Conservation (phyloP, 2,888 invertebrate genomes). For the Drosophila pseudotalamancana region DNA sequence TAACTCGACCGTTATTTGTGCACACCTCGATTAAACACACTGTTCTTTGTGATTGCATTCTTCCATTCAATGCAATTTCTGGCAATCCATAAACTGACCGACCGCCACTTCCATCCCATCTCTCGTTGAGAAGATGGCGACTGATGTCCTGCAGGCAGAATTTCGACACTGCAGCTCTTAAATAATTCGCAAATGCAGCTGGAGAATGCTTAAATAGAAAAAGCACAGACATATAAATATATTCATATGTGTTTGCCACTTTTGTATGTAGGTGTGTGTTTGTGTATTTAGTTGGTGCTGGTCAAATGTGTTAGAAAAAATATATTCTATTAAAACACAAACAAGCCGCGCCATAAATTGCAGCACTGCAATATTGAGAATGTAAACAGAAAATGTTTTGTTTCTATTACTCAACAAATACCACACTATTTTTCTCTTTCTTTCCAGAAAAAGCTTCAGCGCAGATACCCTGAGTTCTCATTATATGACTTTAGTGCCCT, state of each 20-base stretch:
- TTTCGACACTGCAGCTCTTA: constrained; percentile 63
- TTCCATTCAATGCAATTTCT: constrained; percentile 59
- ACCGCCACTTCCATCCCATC: constrained; percentile 1
- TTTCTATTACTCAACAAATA: constrained; percentile 26
- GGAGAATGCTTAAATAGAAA: constrained; percentile 13
- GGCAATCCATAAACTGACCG: constrained; percentile 20
- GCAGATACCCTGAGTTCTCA: constrained; percentile 4
- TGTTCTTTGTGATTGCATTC: constrained; percentile 64
- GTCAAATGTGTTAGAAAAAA: constrained; percentile 45
- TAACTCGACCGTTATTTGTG: too few relatives aligned
- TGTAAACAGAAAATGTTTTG: constrained; percentile 77
- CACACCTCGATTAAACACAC: neutral
- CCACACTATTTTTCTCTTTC: constrained; percentile 26
- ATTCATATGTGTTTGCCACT: constrained; percentile 18
- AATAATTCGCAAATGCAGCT: constrained; percentile 55
- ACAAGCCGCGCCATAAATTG: constrained; percentile 69
- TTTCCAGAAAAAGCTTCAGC: constrained; percentile 6
- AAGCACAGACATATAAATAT: constrained; percentile 17
- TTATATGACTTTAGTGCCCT: constrained; percentile 18
- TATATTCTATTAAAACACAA: constrained; percentile 23
- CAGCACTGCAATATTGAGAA: constrained; percentile 67
- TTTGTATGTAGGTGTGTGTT: constrained; percentile 7
- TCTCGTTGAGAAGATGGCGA: constrained; percentile 50
- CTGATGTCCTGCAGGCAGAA: constrained; percentile 74
- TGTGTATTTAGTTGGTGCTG: constrained; percentile 18